Base-by-base conservation (phyloP, 2,888 invertebrate genomes). In the Ctenicera cuprea region DNA sequence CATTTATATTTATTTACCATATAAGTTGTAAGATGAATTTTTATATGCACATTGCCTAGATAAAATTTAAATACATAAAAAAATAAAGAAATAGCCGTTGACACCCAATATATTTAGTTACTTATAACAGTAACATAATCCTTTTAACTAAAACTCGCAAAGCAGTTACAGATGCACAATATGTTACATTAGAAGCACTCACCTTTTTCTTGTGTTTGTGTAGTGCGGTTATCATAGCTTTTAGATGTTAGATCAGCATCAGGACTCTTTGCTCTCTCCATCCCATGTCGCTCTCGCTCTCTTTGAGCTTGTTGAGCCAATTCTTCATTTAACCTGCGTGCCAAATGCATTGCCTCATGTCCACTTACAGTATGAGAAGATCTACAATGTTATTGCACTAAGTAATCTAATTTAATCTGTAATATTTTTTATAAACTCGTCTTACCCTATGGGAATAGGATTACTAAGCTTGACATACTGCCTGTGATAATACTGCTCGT, bases 281-380 rank as follows among this genome's bases (percentile, higher is more conserved):
- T 80, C 16, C 69, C 62, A 37, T 62, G 50, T 12, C 66, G 38
- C 30, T 76, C 71, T 33, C 81, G 78, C 18, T 81, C 78, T 57
- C 81, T 82, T 61, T 80, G 81, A 3, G 82, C 83, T 76, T 87
- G 87, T 71, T 86, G 88, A 78, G 84, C 89, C 71, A 93, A 87
- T 85, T 93, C 92, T 73, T 91, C 91, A 79, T 88, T 92, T 66
- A 93, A 88, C 0, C 93, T 88, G 82, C 93, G 94, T 1, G 94
- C 94, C 74, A 95, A 85, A 78, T 94, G 90, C 80, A 92, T 92
- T 20, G 94, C 94, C 87, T 95, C 95, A 83, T 94, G 94, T 0
- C 94, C 95, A 80, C 93, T 92, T 63, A 94, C 94, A 11, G 94
- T 95, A 86, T 93, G 93, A 82, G 93, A 90, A 77, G 89, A 88